These are phyloP conservation scores for Acanthosepion lycidas DNA, from an alignment of 2,888 invertebrate genomes.

Conservation along the genomic window DNA sequence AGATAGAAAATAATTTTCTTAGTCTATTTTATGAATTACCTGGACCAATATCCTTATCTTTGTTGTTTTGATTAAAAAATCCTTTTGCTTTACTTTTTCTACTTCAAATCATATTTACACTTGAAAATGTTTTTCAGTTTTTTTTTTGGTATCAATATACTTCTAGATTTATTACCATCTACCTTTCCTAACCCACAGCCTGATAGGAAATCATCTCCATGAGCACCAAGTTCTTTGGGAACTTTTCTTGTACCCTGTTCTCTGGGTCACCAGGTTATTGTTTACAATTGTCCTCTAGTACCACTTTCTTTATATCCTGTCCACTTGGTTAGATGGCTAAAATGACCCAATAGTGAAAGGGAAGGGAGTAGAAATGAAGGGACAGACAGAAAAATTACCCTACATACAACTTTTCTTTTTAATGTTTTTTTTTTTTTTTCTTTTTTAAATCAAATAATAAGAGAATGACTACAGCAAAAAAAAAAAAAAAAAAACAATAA, in stretches of 20 bases:
- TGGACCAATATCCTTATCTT: too few relatives aligned
- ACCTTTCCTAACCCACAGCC: background rate
- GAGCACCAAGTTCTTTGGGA: slow-evolving; percentile 33
- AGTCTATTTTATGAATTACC: too few relatives aligned
- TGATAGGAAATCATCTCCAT: background rate
- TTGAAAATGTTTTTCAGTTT: too few relatives aligned
- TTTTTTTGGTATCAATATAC: too few relatives aligned
- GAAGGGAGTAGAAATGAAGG: background rate
- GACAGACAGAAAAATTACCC: background rate
- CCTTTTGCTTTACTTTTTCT: too few relatives aligned
- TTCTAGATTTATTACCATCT: too few relatives aligned
- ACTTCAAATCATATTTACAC: too few relatives aligned
- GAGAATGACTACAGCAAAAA: background rate
- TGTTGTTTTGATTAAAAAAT: too few relatives aligned
- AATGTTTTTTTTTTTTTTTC: background rate
- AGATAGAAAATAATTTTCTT: too few relatives aligned
- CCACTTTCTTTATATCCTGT: slow-evolving; percentile 10
- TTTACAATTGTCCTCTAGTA: background rate
- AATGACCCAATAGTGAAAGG: background rate
- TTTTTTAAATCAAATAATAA: background rate
- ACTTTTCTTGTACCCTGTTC: background rate
- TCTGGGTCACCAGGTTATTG: slow-evolving; percentile 22
- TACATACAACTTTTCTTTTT: background rate
- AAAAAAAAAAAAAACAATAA: background rate
- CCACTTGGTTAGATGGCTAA: background rate